Base-by-base conservation (phyloP, 2,113 vertebrate species). In the Sebastes fasciatus region DNA sequence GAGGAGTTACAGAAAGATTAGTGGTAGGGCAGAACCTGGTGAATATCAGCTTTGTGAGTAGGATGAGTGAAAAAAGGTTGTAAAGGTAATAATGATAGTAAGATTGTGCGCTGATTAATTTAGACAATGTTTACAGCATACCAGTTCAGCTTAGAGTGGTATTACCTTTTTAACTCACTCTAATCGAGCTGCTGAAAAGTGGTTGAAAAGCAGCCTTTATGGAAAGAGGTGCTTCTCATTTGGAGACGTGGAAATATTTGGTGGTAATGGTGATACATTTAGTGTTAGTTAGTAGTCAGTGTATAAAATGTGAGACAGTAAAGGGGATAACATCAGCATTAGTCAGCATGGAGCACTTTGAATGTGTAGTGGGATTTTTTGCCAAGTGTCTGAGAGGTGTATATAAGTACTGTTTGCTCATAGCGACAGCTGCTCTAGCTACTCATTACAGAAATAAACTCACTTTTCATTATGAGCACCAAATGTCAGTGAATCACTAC, bases 401-500 rank as follows among this genome's bases (percentile, higher is more conserved):
- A 34, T 34, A 21, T 63, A 83, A 72, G 67, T 43, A 49, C 26
- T 66, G 61, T 66, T 71, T 65, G 45, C 16, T 45, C 61, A 60
- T 5, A 51, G 67, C 8, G 49, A 42, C 65, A 57, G 80, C 80
- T 70, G 45, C 42, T 60, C 10, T 1, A 66, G 60, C 68, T 66
- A n/a, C 67, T 83, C n/a, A 61, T 78, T 66, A 67, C 51, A 26
- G 26, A 52, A 21, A 48, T 66, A 64, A 12, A 66, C 26, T 60
- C 34, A 23, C 49, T 57, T 77, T 43, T 84, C 62, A 78, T 74
- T 48, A 62, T 54, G 46, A 78, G 40, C 54, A 26, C 40, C 34
- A 67, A 73, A 83, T 68, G 72, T 73, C 54, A 43, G 49, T 19
- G 66, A 64, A 65, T 77, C 66, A 77, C n/a, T 12, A 49, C 54